Conservation (phyloP, 2,113 vertebrate genomes). For the Takifugu bimaculatus region DNA sequence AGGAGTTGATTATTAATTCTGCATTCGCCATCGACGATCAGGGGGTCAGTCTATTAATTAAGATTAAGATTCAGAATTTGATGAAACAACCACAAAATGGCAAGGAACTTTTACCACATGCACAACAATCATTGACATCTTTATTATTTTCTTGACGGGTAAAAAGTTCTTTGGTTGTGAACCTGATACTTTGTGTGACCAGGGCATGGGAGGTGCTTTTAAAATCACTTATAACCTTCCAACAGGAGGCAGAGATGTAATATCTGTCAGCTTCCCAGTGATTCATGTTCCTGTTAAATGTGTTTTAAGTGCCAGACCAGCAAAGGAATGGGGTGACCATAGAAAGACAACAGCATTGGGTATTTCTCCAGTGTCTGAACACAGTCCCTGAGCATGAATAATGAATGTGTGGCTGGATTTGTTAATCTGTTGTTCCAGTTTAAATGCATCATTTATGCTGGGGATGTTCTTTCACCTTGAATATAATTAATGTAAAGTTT, state of each 20-base stretch:
- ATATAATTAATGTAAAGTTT: background rate
- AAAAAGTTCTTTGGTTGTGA: no score
- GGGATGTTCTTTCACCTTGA: background rate
- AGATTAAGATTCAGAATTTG: no score
- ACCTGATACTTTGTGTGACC: no score
- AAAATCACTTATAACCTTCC: no score
- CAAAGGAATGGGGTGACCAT: slow-evolving; percentile 9
- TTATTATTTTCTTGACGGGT: no score
- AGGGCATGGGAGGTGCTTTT: no score
- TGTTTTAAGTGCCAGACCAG: slow-evolving; percentile 4
- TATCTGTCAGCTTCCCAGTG: background rate
- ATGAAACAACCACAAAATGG: no score
- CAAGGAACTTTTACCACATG: no score
- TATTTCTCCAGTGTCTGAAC: slow-evolving; percentile 2
- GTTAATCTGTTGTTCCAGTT: background rate
- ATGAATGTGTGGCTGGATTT: background rate
- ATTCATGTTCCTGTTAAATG: background rate
- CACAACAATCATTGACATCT: no score
- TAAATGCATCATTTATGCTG: background rate
- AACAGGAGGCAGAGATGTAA: background rate
- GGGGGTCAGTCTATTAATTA: no score
- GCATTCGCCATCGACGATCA: no score
- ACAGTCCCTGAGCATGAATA: background rate
- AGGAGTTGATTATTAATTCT: no score
- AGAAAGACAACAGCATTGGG: slow-evolving; percentile 13